Evolutionary conservation across 2,113 vertebrate genomes (phyloP).

Genomic region (Vombatus ursinus): DNA sequence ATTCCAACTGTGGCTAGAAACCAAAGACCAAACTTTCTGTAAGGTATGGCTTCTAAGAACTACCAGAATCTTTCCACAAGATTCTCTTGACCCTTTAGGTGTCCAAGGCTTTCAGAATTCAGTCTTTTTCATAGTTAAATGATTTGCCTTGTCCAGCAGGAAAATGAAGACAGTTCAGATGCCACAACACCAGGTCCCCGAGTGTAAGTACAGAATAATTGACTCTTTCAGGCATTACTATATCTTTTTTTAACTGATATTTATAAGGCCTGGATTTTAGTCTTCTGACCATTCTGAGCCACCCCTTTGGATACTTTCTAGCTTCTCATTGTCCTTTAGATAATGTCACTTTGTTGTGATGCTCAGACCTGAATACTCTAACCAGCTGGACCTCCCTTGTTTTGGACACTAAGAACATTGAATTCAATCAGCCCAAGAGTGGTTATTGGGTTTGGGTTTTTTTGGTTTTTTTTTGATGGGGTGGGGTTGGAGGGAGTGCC

Average conservation of each 20-base stretch:
- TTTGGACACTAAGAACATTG: neutral
- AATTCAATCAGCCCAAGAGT: neutral
- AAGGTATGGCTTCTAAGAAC: slow-evolving; percentile 86
- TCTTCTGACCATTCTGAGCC: neutral
- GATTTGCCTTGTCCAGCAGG: slow-evolving; percentile 80
- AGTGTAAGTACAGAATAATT: slow-evolving; percentile 88
- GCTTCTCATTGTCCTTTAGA: neutral
- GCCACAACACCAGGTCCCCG: slow-evolving; percentile 90
- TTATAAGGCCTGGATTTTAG: neutral
- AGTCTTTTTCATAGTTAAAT: neutral
- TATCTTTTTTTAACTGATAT: neutral
- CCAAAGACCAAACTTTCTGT: slow-evolving; percentile 94
- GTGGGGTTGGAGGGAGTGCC: too few species aligned
- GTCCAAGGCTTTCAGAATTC: neutral
- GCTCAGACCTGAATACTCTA: neutral
- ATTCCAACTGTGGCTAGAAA: slow-evolving; percentile 97
- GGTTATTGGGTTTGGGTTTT: neutral
- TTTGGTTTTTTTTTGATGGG: neutral
- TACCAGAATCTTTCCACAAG: neutral
- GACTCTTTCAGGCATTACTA: neutral
- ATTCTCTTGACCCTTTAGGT: neutral
- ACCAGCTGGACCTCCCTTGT: neutral
- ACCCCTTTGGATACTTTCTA: neutral
- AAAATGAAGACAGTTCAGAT: slow-evolving; percentile 93
- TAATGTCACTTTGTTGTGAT: neutral